Evolutionary conservation across 2,797 vertebrate genomes (phyloP), one percentile per base, ranked within the genome.

Genomic region (Siniperca undulata): DNA sequence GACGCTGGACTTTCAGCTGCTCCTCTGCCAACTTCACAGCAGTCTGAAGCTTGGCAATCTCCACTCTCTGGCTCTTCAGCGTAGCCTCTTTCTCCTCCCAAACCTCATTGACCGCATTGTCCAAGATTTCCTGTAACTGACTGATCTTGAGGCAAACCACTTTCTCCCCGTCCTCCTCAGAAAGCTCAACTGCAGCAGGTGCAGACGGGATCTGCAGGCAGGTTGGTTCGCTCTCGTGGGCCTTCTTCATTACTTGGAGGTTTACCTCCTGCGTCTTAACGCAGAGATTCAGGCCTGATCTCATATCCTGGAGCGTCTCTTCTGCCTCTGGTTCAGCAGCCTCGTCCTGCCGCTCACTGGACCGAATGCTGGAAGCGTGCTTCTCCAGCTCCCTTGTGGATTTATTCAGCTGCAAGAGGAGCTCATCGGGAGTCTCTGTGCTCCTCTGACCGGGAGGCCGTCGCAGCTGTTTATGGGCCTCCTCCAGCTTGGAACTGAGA

Each of bases 71-170:
- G 16, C 2, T 34, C 17, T 50, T 67, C 17, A 50, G 5, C 4
- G 1, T 11, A 5, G 34, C 30, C 10, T 50, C 27, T 13, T 68
- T 30, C 5, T 13, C 5, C 5, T 52, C 24, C 65, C 17, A 68
- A 52, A 2, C 27, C 10, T 36, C 5, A 3, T 4, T 6, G 50
- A 10, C 13, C 10, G 11, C 3, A 4, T 24, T 0, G 0, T 17
- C 1, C 20, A 55, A 2, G 8, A n/a, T 3, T 10, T 38, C 5
- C 12, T 55, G 7, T 3, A 70, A 7, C 7, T 24, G 20, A 55
- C 22, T 11, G 2, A 16, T 9, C 1, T n/a, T n/a, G 48, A 55
- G 14, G 30, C 12, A n/a, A 20, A 52, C 1, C 20, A 38, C 3
- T 16, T 16, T 36, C 4, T n/a, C 30, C 17, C 53, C 14, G 7